Percentiles rank a stretch among this genome's conserved stretches.
These are phyloP conservation scores for Athetis lepigone DNA, from an alignment of 2,888 invertebrate genomes.

Conservation along the genomic window DNA sequence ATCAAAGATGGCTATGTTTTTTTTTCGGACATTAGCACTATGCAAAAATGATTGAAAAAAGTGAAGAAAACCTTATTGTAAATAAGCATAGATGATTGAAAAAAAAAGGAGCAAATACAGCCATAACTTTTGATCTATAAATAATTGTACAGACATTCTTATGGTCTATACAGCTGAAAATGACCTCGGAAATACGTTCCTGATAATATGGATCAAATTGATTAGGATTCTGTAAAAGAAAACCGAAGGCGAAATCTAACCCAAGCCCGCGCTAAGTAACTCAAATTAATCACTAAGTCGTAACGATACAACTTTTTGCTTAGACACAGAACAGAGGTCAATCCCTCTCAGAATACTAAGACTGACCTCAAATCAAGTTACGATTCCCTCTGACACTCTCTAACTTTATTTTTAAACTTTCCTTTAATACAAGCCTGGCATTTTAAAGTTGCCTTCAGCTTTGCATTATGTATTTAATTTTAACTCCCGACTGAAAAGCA, in stretches of 20 bases:
- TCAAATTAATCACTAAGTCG: background rate
- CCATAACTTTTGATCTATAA: too few relatives aligned
- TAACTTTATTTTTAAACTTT: constrained; percentile 41
- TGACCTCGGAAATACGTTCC: too few relatives aligned
- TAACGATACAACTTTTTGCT: background rate
- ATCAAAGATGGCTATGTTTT: too few relatives aligned
- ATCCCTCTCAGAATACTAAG: constrained; percentile 38
- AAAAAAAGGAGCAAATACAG: too few relatives aligned
- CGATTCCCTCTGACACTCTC: constrained; percentile 7
- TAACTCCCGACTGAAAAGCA: constrained; percentile 4
- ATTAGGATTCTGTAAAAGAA: too few relatives aligned
- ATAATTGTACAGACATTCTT: too few relatives aligned
- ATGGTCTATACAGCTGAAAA: too few relatives aligned
- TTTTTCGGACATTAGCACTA: too few relatives aligned
- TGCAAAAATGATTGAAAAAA: too few relatives aligned
- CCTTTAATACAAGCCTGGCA: constrained; percentile 24
- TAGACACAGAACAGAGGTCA: constrained; percentile 2
- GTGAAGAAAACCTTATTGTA: too few relatives aligned
- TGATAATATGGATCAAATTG: too few relatives aligned
- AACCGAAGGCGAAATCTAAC: background rate
- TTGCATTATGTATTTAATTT: constrained; percentile 46
- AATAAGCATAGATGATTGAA: too few relatives aligned
- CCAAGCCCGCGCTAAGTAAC: background rate
- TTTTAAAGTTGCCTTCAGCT: constrained; percentile 42
- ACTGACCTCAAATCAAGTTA: constrained; percentile 31